These are phyloP conservation scores for Eretmocerus hayati DNA, from an alignment of 2,888 invertebrate species.

Conservation along the genomic window DNA sequence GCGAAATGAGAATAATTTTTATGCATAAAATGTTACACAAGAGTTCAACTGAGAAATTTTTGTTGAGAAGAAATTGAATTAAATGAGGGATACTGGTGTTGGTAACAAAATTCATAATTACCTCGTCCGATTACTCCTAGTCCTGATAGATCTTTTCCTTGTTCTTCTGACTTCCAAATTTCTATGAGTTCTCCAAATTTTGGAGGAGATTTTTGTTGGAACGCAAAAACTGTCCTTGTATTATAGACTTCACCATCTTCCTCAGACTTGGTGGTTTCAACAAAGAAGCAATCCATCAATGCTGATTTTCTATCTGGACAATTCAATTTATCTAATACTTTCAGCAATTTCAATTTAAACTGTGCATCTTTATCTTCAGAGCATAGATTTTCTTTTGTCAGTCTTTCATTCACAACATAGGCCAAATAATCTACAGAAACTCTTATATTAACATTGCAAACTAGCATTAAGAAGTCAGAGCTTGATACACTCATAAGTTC, in stretches of 20 bases:
- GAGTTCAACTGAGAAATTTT: too few relatives aligned
- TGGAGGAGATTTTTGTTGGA: conserved; percentile 10
- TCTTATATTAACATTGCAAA: conserved; percentile 30
- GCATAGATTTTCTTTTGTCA: conserved; percentile 8
- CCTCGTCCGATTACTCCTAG: conserved; percentile 32
- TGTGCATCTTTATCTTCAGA: conserved; percentile 5
- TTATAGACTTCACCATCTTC: conserved; percentile 3
- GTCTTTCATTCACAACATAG: conserved; percentile 22
- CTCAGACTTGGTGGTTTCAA: conserved; percentile 12
- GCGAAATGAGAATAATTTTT: too few relatives aligned
- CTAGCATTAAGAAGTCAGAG: conserved; percentile 26
- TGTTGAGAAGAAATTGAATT: conserved; percentile 3
- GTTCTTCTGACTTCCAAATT: conserved; percentile 15
- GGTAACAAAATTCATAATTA: conserved; percentile 9
- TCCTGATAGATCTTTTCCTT: conserved; percentile 28
- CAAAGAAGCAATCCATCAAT: conserved; percentile 18
- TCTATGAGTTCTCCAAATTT: conserved; percentile 16
- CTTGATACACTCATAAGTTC: conserved; percentile 21
- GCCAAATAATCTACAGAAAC: conserved; percentile 18
- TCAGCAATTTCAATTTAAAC: conserved; percentile 6
- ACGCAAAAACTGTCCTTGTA: conserved; percentile 11
- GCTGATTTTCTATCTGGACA: conserved; percentile 12
- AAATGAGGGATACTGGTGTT: neutral
- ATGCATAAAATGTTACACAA: too few relatives aligned
- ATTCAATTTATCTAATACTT: conserved; percentile 2